Evolutionary conservation across 2,113 vertebrate species (phyloP).

Genomic region (Marcusenius ussheri): DNA sequence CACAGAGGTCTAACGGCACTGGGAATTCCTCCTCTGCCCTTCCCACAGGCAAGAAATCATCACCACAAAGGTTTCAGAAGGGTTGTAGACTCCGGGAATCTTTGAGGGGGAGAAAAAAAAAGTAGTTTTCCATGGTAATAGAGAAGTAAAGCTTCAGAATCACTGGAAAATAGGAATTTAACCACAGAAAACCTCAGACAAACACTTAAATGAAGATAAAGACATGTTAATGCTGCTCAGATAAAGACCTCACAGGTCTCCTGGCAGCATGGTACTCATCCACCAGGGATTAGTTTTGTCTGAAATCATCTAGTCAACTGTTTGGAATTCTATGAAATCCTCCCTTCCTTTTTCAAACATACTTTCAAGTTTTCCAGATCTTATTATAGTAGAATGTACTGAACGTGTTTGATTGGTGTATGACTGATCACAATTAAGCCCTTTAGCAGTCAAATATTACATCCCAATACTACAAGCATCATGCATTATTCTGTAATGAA

Average conservation of each 20-base stretch:
- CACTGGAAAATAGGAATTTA: neutral
- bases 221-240: neutral
- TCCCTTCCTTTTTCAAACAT: neutral
- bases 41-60: neutral
- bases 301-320: neutral
- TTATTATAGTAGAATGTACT: neutral
- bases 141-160: neutral
- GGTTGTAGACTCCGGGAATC: neutral
- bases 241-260: neutral
- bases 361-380: neutral
- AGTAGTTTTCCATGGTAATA: neutral
- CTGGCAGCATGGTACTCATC: neutral
- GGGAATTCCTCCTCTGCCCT: neutral
- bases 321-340: neutral
- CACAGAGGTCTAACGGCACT: neutral
- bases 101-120: neutral
- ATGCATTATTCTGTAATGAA: neutral
- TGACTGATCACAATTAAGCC: neutral
- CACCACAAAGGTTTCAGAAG: neutral
- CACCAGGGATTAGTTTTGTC: neutral
- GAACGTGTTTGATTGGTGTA: neutral
- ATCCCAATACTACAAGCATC: neutral
- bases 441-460: neutral
- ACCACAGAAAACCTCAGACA: neutral
- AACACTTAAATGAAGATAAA: neutral